phyloP scores from a whole-genome alignment of 2,888 invertebrate species.

The Heliconius ismenius region DNA sequence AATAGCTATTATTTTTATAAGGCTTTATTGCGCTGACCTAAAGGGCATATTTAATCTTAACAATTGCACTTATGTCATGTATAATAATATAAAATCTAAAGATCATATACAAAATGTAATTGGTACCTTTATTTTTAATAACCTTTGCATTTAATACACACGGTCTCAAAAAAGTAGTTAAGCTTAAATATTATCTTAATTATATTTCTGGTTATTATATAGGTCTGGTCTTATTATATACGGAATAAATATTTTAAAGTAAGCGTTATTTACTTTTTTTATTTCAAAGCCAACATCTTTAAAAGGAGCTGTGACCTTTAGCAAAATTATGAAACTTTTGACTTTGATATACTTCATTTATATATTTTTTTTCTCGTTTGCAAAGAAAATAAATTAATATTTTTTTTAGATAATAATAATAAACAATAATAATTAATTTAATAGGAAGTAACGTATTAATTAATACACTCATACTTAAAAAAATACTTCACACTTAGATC shows the following conservation, averaged over 20 bases:
- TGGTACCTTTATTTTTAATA: not conserved
- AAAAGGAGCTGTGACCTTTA: constrained; percentile 53
- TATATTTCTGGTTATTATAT: too few species aligned
- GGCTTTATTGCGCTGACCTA: not conserved
- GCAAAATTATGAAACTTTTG: constrained; percentile 59
- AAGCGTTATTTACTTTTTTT: constrained; percentile 53
- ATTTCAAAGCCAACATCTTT: constrained; percentile 64
- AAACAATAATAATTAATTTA: not conserved
- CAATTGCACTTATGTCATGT: not conserved
- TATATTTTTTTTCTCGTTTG: not conserved
- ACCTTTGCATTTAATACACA: too few species aligned
- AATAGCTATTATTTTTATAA: not conserved
- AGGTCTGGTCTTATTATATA: not conserved
- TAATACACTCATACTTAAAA: too few species aligned
- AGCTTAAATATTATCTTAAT: too few species aligned
- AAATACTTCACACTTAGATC: too few species aligned
- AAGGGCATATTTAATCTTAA: constrained; percentile 1
- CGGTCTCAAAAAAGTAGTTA: too few species aligned
- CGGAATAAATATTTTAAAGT: constrained; percentile 2
- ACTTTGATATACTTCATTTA: constrained; percentile 38
- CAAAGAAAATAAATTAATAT: not conserved
- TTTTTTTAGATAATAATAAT: not conserved
- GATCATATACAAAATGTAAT: not conserved
- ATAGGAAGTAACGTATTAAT: not conserved
- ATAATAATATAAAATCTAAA: constrained; percentile 1